These are phyloP conservation scores for Conistra vaccinii DNA, from an alignment of 2,888 invertebrate species.

Conservation along the genomic window DNA sequence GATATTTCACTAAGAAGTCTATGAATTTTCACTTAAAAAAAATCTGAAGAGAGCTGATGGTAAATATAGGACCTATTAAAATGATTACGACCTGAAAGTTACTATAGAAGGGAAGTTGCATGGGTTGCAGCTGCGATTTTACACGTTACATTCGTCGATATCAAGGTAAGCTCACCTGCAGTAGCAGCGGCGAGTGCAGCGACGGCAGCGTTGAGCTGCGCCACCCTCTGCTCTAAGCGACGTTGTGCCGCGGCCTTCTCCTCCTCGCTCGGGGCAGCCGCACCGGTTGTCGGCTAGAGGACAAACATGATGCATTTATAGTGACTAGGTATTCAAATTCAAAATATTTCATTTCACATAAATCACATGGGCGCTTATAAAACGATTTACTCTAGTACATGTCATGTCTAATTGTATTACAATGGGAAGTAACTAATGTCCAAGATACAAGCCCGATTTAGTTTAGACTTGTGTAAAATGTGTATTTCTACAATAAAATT, in stretches of 20 bases:
- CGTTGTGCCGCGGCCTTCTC: slow-evolving; percentile 67
- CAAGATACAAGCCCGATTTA: background rate
- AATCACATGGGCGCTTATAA: background rate
- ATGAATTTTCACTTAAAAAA: too few relatives aligned
- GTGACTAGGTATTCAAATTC: background rate
- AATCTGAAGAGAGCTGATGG: too few relatives aligned
- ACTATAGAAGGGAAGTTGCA: too few relatives aligned
- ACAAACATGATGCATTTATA: slow-evolving; percentile 12
- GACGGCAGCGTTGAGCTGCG: slow-evolving; percentile 78
- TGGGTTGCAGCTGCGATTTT: background rate
- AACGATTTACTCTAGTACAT: background rate
- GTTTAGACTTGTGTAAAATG: too few relatives aligned
- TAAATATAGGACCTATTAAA: background rate
- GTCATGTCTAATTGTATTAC: background rate
- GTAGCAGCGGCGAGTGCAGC: slow-evolving; percentile 76
- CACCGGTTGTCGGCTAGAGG: slow-evolving; percentile 6
- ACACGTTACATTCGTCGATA: background rate
- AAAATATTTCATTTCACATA: background rate
- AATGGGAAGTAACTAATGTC: background rate
- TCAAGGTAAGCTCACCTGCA: slow-evolving; percentile 62
- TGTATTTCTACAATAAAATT: too few relatives aligned
- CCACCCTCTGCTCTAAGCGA: slow-evolving; percentile 71
- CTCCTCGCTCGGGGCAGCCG: slow-evolving; percentile 45
- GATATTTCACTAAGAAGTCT: too few relatives aligned
- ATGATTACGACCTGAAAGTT: background rate